A percentile compares a stretch with the other conserved stretches of the same genome.
These are phyloP conservation scores for Crocallis elinguaria DNA, from an alignment of 2,888 invertebrate genomes.

Conservation along the genomic window DNA sequence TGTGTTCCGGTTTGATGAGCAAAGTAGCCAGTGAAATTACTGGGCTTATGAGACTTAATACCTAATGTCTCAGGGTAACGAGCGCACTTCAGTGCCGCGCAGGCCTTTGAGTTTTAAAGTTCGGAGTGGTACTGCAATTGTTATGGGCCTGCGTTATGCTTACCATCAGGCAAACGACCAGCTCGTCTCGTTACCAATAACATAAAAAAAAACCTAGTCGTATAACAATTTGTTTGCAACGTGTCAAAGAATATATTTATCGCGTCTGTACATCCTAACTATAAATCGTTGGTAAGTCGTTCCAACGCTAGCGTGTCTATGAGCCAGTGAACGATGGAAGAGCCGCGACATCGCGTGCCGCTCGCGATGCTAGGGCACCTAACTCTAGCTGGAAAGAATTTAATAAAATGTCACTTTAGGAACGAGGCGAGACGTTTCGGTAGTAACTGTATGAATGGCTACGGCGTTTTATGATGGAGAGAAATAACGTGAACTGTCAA, in stretches of 20 bases:
- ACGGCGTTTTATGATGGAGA: constrained; percentile 21
- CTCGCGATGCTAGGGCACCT: constrained; percentile 40
- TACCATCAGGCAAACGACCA: too few species aligned
- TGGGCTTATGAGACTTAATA: too few species aligned
- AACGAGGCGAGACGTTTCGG: constrained; percentile 39
- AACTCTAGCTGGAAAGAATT: constrained; percentile 47
- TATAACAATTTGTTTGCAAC: constrained; percentile 16
- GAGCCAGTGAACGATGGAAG: constrained; percentile 28
- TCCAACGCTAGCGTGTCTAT: constrained; percentile 41
- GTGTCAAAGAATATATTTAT: constrained; percentile 35
- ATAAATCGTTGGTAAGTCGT: constrained; percentile 44
- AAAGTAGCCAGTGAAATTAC: too few species aligned
- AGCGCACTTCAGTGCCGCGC: too few species aligned
- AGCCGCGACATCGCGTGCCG: constrained; percentile 56
- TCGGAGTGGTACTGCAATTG: too few species aligned
- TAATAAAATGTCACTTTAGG: constrained; percentile 66
- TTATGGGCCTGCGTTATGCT: too few species aligned
- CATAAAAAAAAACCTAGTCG: too few species aligned
- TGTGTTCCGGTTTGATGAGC: too few species aligned
- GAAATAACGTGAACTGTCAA: constrained; percentile 16
- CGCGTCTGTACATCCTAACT: constrained; percentile 38
- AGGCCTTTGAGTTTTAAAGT: too few species aligned
- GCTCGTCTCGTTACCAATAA: too few species aligned
- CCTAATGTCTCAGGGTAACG: too few species aligned
- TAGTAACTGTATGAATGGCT: constrained; percentile 27